A percentile compares a stretch with the other conserved stretches of the same genome.
phyloP scores from a whole-genome alignment of 2,797 vertebrate genomes.

The Gallirallus australis region DNA sequence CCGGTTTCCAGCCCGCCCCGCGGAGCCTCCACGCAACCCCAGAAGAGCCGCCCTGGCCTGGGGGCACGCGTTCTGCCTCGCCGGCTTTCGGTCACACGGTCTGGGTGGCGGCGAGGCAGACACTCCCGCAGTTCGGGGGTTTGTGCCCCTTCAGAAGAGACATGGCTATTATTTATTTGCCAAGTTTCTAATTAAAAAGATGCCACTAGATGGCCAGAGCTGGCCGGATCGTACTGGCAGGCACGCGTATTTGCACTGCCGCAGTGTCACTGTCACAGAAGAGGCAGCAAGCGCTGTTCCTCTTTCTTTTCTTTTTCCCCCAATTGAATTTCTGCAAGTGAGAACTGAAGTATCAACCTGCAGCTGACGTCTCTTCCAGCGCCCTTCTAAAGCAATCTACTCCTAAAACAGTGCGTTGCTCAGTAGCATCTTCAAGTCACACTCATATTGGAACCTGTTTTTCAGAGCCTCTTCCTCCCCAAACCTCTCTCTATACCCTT shows the following conservation, averaged over 20 bases:
- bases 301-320: neutral
- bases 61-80: neutral
- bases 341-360: neutral
- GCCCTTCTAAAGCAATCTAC: neutral
- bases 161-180: neutral
- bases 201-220: slow-evolving; percentile 46
- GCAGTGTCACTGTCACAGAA: neutral
- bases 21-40: no score
- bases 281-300: neutral
- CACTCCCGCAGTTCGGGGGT: no score
- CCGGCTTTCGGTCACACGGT: fast-evolving
- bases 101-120: neutral
- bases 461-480: neutral
- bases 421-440: neutral
- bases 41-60: fast-evolving
- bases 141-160: neutral
- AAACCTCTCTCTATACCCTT: neutral
- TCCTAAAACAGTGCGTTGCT: neutral
- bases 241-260: fast-evolving
- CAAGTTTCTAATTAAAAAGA: neutral
- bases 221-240: neutral
- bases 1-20: no score
- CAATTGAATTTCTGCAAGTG: neutral
- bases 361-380: neutral
- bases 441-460: neutral